These are phyloP conservation scores for Aurelia coerulea DNA, from an alignment of 30 jellyfish, hydroid and myxozoan genomes.

Conservation along the genomic window DNA sequence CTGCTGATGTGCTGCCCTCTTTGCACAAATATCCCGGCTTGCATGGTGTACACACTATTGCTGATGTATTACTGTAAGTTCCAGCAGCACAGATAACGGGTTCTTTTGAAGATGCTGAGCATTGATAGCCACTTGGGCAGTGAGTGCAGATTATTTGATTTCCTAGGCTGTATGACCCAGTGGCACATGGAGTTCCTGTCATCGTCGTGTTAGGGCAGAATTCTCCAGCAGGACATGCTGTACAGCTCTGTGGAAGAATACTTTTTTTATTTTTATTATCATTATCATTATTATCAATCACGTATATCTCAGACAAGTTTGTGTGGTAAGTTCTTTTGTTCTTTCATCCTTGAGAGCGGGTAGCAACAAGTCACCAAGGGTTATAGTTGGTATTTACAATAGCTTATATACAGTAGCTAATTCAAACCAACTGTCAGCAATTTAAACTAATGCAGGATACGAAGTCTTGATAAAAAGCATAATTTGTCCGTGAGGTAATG, in stretches of 20 bases:
- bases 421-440: too few species aligned
- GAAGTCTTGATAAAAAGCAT: too few species aligned
- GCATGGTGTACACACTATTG: constrained; percentile 84
- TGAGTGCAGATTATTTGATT: constrained; percentile 76
- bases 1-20: constrained; percentile 89
- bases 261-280: too few species aligned
- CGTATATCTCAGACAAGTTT: too few species aligned
- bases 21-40: constrained; percentile 83
- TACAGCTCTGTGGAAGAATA: constrained; percentile 69
- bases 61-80: constrained; percentile 76
- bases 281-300: too few species aligned
- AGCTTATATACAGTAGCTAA: too few species aligned
- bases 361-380: too few species aligned
- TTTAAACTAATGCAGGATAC: too few species aligned
- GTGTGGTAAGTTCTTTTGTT: too few species aligned
- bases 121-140: constrained; percentile 89
- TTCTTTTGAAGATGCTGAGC: constrained; percentile 68
- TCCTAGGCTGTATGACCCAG: constrained; percentile 88
- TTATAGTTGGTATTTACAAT: too few species aligned
- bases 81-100: constrained; percentile 94
- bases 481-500: too few species aligned
- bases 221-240: constrained; percentile 90
- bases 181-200: constrained; percentile 75
- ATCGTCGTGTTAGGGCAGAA: constrained; percentile 89
- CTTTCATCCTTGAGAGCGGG: too few species aligned